Base-by-base conservation (phyloP, 2,113 vertebrate genomes). In the Daubentonia madagascariensis region DNA sequence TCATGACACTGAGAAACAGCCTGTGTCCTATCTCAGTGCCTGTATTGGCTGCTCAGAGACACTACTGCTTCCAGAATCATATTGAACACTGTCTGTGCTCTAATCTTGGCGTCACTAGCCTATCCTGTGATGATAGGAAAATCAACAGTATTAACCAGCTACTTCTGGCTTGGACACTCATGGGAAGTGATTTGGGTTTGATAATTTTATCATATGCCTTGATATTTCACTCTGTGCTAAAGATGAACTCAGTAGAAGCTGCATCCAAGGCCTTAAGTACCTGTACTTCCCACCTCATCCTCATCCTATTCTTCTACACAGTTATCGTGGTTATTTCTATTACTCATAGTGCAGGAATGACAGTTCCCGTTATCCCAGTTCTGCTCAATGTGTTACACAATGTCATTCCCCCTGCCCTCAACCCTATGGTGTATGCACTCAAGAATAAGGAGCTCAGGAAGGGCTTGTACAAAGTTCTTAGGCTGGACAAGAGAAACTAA, bases 181-280 rank as follows among this genome's bases (percentile, higher is more conserved):
- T 98, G 97, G 97, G 87, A 6, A 78, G 84, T 76, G 93, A 97
- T 37, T 45, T 98, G 32, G 7, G 52, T 57, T 48, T 96, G 67
- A 97, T 95, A 37, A 59, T 95, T 73, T 48, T 83, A 40, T 97
- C 97, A 10, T 97, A 92, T 75, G 22, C 28, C 68, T 87, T 96
- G 35, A 97, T 97, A 23, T 78, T 98, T 48, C 10, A 28, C 2
- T 95, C 96, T 96, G 96, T 97, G n/a, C n/a, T 98, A 8, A 98
- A 76, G 14, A 5, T 94, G 35, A 97, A 94, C 8, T 97, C 91
- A 61, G 17, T 28, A 79, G 94, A 96, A 94, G 94, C 97, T 59
- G 84, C 79, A 23, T 92, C 84, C 12, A 97, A 98, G 13, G 96
- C 97, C 32, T 43, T 97, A 25, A 97, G 73, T 11, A 97, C 96